Base-by-base conservation (phyloP, 1,140 invertebrate species). In the Bombus confusus region DNA sequence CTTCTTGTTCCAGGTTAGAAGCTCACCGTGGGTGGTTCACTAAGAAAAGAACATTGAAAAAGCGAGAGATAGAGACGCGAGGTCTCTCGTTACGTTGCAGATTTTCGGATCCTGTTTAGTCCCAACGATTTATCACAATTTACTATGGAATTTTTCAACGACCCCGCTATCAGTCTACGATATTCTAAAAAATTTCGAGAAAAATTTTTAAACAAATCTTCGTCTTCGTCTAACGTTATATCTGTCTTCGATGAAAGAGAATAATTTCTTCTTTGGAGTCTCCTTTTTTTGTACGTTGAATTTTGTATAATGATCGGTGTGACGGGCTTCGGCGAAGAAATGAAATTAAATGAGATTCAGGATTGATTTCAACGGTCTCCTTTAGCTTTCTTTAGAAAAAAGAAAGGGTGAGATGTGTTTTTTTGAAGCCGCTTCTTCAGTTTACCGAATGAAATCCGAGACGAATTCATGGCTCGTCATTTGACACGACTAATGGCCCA, bases 401-500 rank as follows among this genome's bases (percentile, higher is more conserved):
- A 1, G 43, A 39, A 77, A 28, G 52, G 25, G 52, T 39, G 15
- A 10, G 13, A 47, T 31, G 5, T 31, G 34, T 69, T 71, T 39
- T 39, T 25, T 9, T 6, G 10, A 62, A 43, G 37, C 37, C 71
- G 15, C 31, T 64, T 64, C 31, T 41, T 34, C 31, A 15, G 71
- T 39, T 69, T 31, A 13, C 69, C 41, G 59, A 78, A 78, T n/a
- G 78, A 85, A 91, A 87, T 13, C 31, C 43, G 85, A 90, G 83
- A 78, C 77, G 72, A 87, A 62, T 47, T 59, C 69, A 88, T 62
- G 73, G 69, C 68, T 75, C 15, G 89, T 89, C 85, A 91, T 71
- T 89, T 62, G 90, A 91, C 64, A 91, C 87, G 81, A 80, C 87
- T 91, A 91, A 91, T 91, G 88, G 47, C 37, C 52, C 82, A 80